Evolutionary conservation across 2,113 vertebrate species (phyloP).

Genomic region (Chrysochloris asiatica): DNA sequence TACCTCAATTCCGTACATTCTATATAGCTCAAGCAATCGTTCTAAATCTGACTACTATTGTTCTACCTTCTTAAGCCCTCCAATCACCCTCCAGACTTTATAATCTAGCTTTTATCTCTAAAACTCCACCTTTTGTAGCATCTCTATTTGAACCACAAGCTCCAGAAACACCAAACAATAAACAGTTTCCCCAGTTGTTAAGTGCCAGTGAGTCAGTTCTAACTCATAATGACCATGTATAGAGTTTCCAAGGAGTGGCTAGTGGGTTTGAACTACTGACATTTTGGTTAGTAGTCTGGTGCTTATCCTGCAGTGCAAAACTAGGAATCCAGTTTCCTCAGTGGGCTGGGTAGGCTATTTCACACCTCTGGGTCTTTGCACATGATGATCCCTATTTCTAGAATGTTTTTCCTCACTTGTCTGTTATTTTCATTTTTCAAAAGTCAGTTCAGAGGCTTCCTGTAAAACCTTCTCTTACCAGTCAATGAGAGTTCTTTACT

Average conservation of each 20-base stretch:
- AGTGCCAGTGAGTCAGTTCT: too few relatives aligned
- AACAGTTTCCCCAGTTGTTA: too few relatives aligned
- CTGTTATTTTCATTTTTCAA: not conserved
- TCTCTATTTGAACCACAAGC: not conserved
- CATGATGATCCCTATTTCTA: not conserved
- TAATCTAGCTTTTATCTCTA: not conserved
- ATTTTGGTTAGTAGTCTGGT: too few relatives aligned
- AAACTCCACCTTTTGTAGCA: not conserved
- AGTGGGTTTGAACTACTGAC: too few relatives aligned
- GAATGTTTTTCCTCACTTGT: not conserved
- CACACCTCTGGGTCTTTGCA: not conserved
- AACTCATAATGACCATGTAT: too few relatives aligned
- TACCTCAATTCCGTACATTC: not conserved
- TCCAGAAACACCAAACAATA: not conserved
- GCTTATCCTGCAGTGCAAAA: too few relatives aligned
- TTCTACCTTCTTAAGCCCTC: not conserved
- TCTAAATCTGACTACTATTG: not conserved
- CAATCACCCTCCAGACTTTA: not conserved
- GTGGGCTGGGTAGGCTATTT: too few relatives aligned
- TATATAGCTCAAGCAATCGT: not conserved
- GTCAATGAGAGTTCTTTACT: not conserved
- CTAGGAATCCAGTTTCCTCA: not conserved
- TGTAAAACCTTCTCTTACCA: not conserved
- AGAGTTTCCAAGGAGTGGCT: too few relatives aligned
- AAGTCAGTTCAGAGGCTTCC: not conserved